These are phyloP conservation scores for Microdon myrmicae DNA, from an alignment of 2,888 invertebrate species.

Conservation along the genomic window DNA sequence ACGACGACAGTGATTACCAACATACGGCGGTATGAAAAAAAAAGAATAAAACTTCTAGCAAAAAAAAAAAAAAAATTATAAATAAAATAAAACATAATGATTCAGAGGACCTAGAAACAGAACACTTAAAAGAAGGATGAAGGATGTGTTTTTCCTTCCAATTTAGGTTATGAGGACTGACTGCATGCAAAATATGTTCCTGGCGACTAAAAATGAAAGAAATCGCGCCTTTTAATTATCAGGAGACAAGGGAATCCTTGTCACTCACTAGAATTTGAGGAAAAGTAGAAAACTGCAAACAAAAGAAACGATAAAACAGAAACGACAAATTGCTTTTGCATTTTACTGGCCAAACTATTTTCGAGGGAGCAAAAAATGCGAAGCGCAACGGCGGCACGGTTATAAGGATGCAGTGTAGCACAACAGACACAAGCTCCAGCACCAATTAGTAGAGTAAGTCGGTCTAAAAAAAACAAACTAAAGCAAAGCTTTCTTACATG, in stretches of 20 bases:
- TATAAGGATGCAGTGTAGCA: conserved; percentile 2
- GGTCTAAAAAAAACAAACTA: no score
- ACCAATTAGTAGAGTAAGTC: conserved; percentile 27
- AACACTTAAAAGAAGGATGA: no score
- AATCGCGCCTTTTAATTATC: conserved; percentile 30
- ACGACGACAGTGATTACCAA: neutral
- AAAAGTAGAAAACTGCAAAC: neutral
- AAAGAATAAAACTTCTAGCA: conserved; percentile 7
- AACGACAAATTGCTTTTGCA: conserved; percentile 10
- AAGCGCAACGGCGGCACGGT: neutral
- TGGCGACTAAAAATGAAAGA: conserved; percentile 15
- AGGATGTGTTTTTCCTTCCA: conserved; percentile 13
- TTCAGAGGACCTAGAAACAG: conserved; percentile 8
- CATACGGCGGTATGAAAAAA: neutral
- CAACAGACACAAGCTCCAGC: conserved; percentile 12
- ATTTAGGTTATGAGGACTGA: conserved; percentile 37
- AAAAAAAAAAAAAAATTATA: conserved; percentile 3
- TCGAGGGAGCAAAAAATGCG: neutral
- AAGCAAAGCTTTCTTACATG: neutral
- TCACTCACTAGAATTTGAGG: conserved; percentile 1
- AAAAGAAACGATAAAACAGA: neutral
- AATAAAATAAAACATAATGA: conserved; percentile 1
- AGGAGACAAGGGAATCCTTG: conserved; percentile 9
- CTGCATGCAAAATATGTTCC: conserved; percentile 13
- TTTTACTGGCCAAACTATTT: neutral